Percentiles rank a stretch among this genome's conserved stretches.
phyloP scores from a whole-genome alignment of 1,140 invertebrate genomes.

The Meloidogyne exigua region DNA sequence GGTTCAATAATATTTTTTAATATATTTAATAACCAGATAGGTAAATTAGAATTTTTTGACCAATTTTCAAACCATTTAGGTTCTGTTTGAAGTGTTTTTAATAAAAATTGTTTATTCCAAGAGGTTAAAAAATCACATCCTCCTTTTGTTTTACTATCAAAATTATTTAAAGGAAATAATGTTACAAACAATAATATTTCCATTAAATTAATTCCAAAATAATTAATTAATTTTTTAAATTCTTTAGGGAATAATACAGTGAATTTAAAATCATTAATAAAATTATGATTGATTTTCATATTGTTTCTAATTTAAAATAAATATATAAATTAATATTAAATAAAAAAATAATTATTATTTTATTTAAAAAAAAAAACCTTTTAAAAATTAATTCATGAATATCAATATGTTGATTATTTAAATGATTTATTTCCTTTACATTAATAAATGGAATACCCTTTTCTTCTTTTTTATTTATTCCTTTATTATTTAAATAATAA shows the following conservation, averaged over 20 bases:
- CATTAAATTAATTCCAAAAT: not conserved
- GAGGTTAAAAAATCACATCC: not conserved
- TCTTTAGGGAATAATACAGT: not conserved
- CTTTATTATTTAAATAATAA: not conserved
- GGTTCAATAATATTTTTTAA: not conserved
- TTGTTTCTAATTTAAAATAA: no score
- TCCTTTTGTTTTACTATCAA: not conserved
- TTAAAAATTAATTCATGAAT: not conserved
- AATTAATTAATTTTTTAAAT: not conserved
- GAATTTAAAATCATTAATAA: not conserved
- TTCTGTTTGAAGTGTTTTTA: not conserved
- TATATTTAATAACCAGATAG: not conserved
- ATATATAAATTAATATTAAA: no score
- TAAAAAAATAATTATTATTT: no score
- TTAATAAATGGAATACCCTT: not conserved
- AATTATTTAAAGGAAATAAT: conserved; percentile 1
- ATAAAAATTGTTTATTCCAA: not conserved
- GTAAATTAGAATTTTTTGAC: not conserved
- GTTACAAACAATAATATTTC: not conserved
- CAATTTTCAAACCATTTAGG: not conserved
- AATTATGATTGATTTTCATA: no score
- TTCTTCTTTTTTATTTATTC: not conserved
- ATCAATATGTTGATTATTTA: not conserved
- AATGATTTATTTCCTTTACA: not conserved
- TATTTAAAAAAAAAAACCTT: not conserved